phyloP scores from a whole-genome alignment of 2,797 vertebrate species.

The Buphagus erythrorhynchus region DNA sequence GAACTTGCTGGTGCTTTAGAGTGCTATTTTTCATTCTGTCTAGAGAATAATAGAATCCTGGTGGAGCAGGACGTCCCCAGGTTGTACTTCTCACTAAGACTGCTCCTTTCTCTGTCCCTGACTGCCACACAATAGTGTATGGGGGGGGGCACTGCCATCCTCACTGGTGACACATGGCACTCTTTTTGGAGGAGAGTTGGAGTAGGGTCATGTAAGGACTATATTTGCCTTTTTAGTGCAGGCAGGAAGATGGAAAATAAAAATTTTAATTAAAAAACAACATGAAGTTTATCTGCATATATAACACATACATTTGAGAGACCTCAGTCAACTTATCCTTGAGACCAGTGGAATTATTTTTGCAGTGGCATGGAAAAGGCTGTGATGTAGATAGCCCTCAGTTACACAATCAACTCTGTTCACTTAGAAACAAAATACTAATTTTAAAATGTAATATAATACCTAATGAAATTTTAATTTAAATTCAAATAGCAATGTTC shows the following conservation, averaged over 20 bases:
- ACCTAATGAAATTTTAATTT: background rate
- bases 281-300: background rate
- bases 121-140: fast-evolving
- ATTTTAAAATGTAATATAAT: background rate
- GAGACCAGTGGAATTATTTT: background rate
- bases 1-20: background rate
- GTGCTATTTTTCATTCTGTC: background rate
- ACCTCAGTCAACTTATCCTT: background rate
- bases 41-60: background rate
- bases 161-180: background rate
- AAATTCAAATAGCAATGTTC: background rate
- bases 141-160: background rate
- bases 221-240: background rate
- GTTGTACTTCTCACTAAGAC: background rate
- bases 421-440: background rate
- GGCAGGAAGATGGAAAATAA: background rate
- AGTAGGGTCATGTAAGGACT: background rate
- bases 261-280: background rate
- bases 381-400: background rate
- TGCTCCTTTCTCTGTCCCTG: background rate
- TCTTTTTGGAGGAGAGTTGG: background rate
- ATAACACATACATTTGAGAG: background rate
- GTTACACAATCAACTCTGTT: background rate
- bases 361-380: background rate
- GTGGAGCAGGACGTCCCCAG: background rate